These are phyloP conservation scores for Sarcophaga bullata DNA, from an alignment of 1,140 invertebrate genomes.

Conservation along the genomic window DNA sequence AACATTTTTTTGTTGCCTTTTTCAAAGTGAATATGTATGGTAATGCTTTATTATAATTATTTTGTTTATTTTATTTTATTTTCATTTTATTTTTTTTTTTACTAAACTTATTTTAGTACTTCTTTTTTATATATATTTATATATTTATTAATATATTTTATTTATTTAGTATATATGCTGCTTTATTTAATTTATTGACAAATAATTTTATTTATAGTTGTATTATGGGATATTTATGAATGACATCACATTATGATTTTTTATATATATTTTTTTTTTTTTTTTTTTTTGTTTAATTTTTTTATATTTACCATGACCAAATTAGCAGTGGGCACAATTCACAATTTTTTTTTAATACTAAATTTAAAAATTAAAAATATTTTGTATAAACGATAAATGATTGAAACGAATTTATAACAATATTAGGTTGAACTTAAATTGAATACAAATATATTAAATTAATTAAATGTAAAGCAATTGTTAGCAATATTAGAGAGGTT, in stretches of 20 bases:
- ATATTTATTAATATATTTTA: background rate
- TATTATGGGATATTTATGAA: constrained; percentile 14
- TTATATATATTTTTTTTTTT: constrained; percentile 19
- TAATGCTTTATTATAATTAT: constrained; percentile 18
- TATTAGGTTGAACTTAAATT: constrained; percentile 10
- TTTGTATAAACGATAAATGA: background rate
- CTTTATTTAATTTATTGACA: constrained; percentile 30
- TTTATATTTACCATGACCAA: constrained; percentile 20
- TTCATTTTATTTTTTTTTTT: constrained; percentile 22
- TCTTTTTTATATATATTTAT: background rate
- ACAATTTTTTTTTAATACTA: constrained; percentile 26
- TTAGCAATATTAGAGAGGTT: constrained; percentile 23
- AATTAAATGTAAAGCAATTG: constrained; percentile 16
- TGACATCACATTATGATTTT: constrained; percentile 41
- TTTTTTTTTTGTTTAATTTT: constrained; percentile 34
- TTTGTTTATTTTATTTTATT: background rate
- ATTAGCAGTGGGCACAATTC: constrained; percentile 25
- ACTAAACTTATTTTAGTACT: constrained; percentile 15
- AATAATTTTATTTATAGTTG: constrained; percentile 32
- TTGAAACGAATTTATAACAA: background rate
- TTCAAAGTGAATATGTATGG: constrained; percentile 39
- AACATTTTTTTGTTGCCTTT: constrained; percentile 38
- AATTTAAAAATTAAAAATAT: background rate
- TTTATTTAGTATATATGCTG: constrained; percentile 23
- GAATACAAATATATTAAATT: background rate